Evolutionary conservation across 2,113 vertebrate genomes (phyloP), one percentile per base, ranked within the genome.

Genomic region (Coreoperca whiteheadi): DNA sequence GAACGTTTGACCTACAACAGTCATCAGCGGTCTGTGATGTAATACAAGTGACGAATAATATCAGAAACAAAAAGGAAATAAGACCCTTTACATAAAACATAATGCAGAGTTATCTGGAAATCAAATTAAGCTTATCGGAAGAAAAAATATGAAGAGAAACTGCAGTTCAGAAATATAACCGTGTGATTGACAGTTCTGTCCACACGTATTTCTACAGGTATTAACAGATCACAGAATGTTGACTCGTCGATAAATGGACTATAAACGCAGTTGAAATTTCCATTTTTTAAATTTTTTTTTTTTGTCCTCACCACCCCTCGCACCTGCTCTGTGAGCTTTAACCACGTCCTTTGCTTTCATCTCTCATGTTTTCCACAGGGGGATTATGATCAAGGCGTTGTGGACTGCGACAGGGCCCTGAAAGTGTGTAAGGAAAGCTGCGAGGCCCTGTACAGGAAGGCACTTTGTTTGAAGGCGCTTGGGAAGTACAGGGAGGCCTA

Each of bases 401-500:
- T 95, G 88, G 98, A 99, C 91, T 98, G 97, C 0, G 96, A 98
- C 85, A 91, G 90, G 28, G 97, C 96, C 0, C 91, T 99, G 82
- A 89, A 79, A 20, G 87, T 97, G 30, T 96, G 96, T 74, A 57
- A 95, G 16, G 96, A 96, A 84, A 99, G 96, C 83, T 94, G 94
- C 88, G 93, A 93, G 68, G 97, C 97, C 0, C 93, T 99, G 0
- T 99, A 97, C 93, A 96, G 96, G 86, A 99, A 99, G 93, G 97
- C 98, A 0, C 95, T 97, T 0, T 97, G 96, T 80, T 91, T 99
- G 91, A 97, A 96, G 82, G 96, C 96, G 81, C 95, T 98, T 6
- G 96, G 96, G 5, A 95, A 90, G 65, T 94, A 97, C 90, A 97
- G 94, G 81, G 98, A 99, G 88, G 98, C 98, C 0, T 99, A 99